Conservation (phyloP, 2,888 invertebrate genomes). For the Caenorhabditis uteleia region DNA sequence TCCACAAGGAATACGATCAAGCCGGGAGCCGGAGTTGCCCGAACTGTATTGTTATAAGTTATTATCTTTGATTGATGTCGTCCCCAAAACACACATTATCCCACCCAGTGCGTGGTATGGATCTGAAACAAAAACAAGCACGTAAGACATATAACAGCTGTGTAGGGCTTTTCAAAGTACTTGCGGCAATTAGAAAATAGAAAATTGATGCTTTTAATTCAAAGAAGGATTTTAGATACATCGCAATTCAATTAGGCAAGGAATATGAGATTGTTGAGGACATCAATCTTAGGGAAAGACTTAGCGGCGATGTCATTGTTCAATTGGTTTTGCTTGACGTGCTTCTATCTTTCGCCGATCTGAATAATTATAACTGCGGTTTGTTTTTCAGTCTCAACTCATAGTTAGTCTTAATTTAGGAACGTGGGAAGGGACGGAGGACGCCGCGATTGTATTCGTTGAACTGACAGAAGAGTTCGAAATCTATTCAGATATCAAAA, state of each 20-base stretch:
- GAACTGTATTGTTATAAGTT: constrained; percentile 26
- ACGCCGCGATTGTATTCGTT: constrained; percentile 26
- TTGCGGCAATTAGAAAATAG: too few relatives aligned
- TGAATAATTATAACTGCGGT: constrained; percentile 22
- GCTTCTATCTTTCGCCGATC: constrained; percentile 10
- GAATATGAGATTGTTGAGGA: constrained; percentile 12
- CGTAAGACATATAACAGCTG: constrained; percentile 31
- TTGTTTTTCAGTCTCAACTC: constrained; percentile 18
- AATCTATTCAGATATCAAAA: constrained; percentile 11
- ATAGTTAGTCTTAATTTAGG: constrained; percentile 15
- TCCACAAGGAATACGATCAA: constrained; percentile 9
- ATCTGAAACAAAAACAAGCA: constrained; percentile 20
- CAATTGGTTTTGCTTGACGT: constrained; percentile 17
- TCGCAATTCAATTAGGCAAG: constrained; percentile 28
- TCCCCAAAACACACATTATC: constrained; percentile 17
- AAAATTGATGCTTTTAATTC: too few relatives aligned
- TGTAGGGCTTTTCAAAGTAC: too few relatives aligned
- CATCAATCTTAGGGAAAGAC: constrained; percentile 12
- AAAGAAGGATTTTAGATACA: constrained; percentile 28
- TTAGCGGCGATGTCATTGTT: constrained; percentile 19
- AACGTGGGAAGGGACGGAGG: constrained; percentile 19
- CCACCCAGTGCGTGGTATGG: constrained; percentile 10
- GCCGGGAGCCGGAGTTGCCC: constrained; percentile 17
- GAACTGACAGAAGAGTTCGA: constrained; percentile 8
- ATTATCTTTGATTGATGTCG: constrained; percentile 19